Evolutionary conservation across 2,888 invertebrate genomes (phyloP).

Genomic region (Venusia cambrica): DNA sequence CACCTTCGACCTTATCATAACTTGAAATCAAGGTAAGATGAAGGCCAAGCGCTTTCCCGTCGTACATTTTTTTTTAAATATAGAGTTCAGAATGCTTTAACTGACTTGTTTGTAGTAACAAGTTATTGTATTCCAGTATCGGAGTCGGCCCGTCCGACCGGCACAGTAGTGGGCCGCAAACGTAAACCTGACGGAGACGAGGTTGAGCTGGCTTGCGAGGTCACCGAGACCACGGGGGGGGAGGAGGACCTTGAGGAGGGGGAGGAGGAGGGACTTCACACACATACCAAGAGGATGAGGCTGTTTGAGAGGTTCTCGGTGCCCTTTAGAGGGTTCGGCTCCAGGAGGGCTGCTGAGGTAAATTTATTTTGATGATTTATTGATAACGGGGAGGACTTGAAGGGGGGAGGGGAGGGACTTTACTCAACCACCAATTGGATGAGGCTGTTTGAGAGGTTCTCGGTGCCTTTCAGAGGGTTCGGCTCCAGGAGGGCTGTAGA

Average conservation of each 20-base stretch:
- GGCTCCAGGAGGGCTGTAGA: slow-evolving; percentile 27
- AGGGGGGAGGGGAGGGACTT: neutral
- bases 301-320: slow-evolving; percentile 55
- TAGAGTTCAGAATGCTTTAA: too few relatives aligned
- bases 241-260: neutral
- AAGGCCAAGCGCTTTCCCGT: too few relatives aligned
- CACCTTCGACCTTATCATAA: too few relatives aligned
- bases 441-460: slow-evolving; percentile 54
- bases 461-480: slow-evolving; percentile 43
- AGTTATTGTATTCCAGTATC: slow-evolving; percentile 5
- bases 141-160: slow-evolving; percentile 52
- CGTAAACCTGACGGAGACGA: slow-evolving; percentile 52
- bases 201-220: neutral
- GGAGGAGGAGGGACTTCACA: neutral
- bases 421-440: slow-evolving; percentile 44
- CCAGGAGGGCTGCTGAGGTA: slow-evolving; percentile 26
- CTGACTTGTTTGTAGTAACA: too few relatives aligned
- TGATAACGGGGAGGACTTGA: too few relatives aligned
- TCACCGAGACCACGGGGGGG: neutral
- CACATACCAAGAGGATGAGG: slow-evolving; percentile 49
- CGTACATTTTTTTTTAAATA: too few relatives aligned
- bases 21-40: too few relatives aligned
- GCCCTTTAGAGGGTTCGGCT: slow-evolving; percentile 39
- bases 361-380: too few relatives aligned
- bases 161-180: slow-evolving; percentile 71